A percentile compares a stretch with the other conserved stretches of the same genome.
phyloP scores from a whole-genome alignment of 2,113 vertebrate genomes.

The Ptyas mucosa region DNA sequence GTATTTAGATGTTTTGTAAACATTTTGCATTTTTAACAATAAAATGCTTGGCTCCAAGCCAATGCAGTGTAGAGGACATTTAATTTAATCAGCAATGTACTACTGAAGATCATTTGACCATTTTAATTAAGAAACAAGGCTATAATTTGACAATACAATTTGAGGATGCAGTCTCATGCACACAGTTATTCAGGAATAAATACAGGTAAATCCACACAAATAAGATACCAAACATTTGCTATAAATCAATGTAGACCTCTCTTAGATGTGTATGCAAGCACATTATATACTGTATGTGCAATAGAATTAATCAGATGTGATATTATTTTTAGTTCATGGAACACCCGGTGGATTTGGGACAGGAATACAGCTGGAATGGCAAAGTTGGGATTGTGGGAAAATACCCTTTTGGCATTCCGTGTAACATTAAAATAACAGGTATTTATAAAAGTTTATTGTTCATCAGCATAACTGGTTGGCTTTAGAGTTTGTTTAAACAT shows the following conservation, averaged over 20 bases:
- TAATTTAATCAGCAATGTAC: not conserved
- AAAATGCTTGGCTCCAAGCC: not conserved
- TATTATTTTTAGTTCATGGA: constrained; percentile 79
- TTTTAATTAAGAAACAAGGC: not conserved
- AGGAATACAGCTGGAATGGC: constrained; percentile 80
- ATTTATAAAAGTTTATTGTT: constrained; percentile 40
- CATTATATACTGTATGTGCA: not conserved
- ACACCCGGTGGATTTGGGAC: constrained; percentile 78
- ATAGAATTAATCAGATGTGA: constrained; percentile 15
- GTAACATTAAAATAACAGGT: constrained; percentile 94
- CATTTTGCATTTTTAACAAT: not conserved
- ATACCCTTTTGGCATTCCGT: constrained; percentile 87
- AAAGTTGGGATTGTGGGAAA: constrained; percentile 82
- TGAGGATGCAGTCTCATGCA: not conserved
- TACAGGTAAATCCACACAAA: not conserved
- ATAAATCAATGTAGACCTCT: not conserved
- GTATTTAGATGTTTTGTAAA: not conserved
- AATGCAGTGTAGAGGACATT: not conserved
- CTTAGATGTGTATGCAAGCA: not conserved
- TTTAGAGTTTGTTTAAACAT: not conserved
- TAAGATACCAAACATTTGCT: not conserved
- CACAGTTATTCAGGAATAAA: not conserved
- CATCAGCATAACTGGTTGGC: constrained; percentile 20
- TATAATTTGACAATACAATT: not conserved
- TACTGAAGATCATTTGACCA: not conserved